These are phyloP conservation scores for Melitaea athalia DNA, from an alignment of 2,888 invertebrate genomes.

Conservation along the genomic window DNA sequence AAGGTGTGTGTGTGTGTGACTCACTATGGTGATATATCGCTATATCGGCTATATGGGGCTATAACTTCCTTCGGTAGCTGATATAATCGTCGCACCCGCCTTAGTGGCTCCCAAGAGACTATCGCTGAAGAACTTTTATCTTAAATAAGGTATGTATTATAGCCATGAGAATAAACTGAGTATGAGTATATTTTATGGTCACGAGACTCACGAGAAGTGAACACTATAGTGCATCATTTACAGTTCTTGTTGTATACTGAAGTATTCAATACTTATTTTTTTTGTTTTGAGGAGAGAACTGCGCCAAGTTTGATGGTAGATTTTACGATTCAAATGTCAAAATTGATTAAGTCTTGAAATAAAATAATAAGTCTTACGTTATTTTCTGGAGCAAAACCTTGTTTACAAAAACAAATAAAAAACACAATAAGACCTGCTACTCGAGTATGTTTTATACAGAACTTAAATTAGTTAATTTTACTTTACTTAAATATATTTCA, in stretches of 20 bases:
- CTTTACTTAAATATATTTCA: too few relatives aligned
- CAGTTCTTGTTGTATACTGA: neutral
- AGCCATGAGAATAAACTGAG: slow-evolving; percentile 17
- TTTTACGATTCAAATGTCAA: too few relatives aligned
- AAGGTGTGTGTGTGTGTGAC: neutral
- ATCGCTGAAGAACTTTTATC: slow-evolving; percentile 26
- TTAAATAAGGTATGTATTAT: slow-evolving; percentile 13
- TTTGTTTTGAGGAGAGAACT: too few relatives aligned
- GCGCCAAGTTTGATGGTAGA: too few relatives aligned
- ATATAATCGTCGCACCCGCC: slow-evolving; percentile 23
- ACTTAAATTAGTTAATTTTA: too few relatives aligned
- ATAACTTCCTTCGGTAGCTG: neutral
- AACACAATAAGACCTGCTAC: too few relatives aligned
- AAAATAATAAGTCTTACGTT: too few relatives aligned
- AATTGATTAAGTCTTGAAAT: too few relatives aligned
- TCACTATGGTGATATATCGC: neutral
- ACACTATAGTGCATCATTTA: slow-evolving; percentile 11
- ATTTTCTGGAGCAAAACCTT: too few relatives aligned
- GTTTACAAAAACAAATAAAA: too few relatives aligned
- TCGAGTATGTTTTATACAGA: neutral
- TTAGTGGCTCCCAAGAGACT: slow-evolving; percentile 24
- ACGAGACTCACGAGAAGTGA: slow-evolving; percentile 5
- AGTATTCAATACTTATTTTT: neutral
- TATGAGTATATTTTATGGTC: slow-evolving; percentile 12
- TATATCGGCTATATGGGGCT: neutral